These are phyloP conservation scores for Pollenia angustigena DNA, from an alignment of 2,888 invertebrate genomes.

Conservation along the genomic window DNA sequence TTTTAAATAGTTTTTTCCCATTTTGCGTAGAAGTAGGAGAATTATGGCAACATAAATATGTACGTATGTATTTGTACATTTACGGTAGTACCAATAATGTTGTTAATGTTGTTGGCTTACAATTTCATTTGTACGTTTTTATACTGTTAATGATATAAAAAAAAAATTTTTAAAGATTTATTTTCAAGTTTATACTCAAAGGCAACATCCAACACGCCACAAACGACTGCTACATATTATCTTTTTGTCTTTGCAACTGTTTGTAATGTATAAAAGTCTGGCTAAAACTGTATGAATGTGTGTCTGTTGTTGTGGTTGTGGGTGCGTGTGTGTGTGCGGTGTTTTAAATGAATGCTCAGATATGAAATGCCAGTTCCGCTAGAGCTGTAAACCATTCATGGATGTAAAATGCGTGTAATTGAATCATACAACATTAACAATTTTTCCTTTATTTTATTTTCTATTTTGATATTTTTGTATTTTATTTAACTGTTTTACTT, in stretches of 20 bases:
- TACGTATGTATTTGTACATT: not conserved
- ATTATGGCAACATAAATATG: slow-evolving; percentile 17
- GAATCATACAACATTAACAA: slow-evolving; percentile 65
- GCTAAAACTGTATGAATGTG: not conserved
- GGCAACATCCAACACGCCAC: slow-evolving; percentile 8
- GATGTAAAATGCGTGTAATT: slow-evolving; percentile 69
- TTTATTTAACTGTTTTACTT: slow-evolving; percentile 42
- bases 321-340: no score
- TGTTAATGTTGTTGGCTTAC: slow-evolving; percentile 18
- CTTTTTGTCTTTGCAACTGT: not conserved
- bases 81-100: slow-evolving; percentile 26
- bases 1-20: slow-evolving; percentile 3
- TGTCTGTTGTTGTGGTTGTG: no score
- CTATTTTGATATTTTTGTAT: slow-evolving; percentile 1
- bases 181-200: slow-evolving; percentile 23
- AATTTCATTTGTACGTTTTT: slow-evolving; percentile 25
- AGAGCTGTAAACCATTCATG: slow-evolving; percentile 65
- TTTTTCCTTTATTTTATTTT: slow-evolving; percentile 36
- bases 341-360: not conserved
- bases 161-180: slow-evolving; percentile 47
- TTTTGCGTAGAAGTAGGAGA: not conserved
- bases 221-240: slow-evolving; percentile 12
- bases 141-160: slow-evolving; percentile 55
- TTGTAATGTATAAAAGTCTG: not conserved
- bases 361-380: slow-evolving; percentile 51